Base-by-base conservation (phyloP, 2,888 invertebrate species). In the Cheilosia impressa region DNA sequence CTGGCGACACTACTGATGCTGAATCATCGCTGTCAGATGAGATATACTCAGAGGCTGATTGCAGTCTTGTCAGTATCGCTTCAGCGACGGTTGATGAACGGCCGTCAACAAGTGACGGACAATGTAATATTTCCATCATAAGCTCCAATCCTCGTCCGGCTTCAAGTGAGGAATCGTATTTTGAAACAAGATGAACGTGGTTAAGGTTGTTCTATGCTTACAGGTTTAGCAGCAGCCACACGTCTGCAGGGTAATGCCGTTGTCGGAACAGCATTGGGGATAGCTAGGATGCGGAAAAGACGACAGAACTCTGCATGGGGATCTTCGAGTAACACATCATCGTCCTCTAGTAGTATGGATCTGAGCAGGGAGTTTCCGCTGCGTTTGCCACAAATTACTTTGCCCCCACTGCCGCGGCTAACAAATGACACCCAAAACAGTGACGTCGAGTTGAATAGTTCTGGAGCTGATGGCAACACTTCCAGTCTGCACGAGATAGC, bases 211-310 rank as follows among this genome's bases (percentile, higher is more conserved):
- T 9, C 6, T 60, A 9, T 31, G 4, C 55, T 62, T 22, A 2
- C 15, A 85, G 81, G 66, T 41, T 52, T 87, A 65, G 66, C 17
- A 62, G 24, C 79, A 73, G 22, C 34, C 5, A 31, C 72, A 15
- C 60, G 62, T 13, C 83, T 89, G 0, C 87, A 87, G 19, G 89
- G 88, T 1, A 89, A 89, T 2, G 89, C 90, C 0, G 89, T 91
- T 2, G 89, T 89, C 0, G 91, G 91, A 22, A 90, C 90, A 0
- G 90, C 90, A 1, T 53, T 91, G 24, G 89, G 89, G 0, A 68
- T 91, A 22, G 91, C 90, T 4, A 87, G 91, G 19, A 75, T 66
- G 68, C 63, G 80, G 5, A 75, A 60, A 24, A 47, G 75, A 65
- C 72, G 72, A 17, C 81, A 81, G 15, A 65, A 31, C 17, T 58